A percentile compares a stretch with the other conserved stretches of the same genome.
These are phyloP conservation scores for Cirrhinus mrigala DNA, from an alignment of 2,797 vertebrate species.

Conservation along the genomic window DNA sequence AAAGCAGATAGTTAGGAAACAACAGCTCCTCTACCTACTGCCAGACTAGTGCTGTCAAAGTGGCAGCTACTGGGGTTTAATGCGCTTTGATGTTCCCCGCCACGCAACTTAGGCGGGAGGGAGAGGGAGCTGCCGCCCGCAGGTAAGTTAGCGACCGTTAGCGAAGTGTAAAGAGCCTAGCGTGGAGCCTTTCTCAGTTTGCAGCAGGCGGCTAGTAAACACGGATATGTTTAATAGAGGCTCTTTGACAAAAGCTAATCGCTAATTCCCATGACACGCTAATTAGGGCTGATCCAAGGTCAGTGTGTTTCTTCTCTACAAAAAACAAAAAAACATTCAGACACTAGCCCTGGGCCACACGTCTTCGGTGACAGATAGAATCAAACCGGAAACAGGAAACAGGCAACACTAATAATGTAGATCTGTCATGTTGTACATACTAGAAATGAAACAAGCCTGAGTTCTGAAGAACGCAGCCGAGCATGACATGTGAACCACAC, in stretches of 20 bases:
- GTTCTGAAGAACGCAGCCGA: constrained; percentile 21
- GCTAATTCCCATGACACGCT: constrained; percentile 12
- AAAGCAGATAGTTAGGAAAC: constrained; percentile 59
- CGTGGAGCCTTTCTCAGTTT: constrained; percentile 35
- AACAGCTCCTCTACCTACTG: constrained; percentile 50
- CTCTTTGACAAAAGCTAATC: constrained; percentile 26
- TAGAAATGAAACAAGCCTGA: constrained; percentile 30
- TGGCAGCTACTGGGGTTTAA: constrained; percentile 55
- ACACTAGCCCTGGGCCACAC: constrained; percentile 31
- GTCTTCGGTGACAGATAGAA: constrained; percentile 32
- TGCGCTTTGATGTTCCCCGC: constrained; percentile 53
- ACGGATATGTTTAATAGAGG: constrained; percentile 35
- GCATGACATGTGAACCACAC: constrained; percentile 32
- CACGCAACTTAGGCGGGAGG: constrained; percentile 13
- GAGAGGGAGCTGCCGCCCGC: constrained; percentile 35
- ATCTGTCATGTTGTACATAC: constrained; percentile 27
- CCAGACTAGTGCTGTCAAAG: constrained; percentile 55
- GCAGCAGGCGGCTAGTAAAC: constrained; percentile 30
- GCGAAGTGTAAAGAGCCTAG: constrained; percentile 33
- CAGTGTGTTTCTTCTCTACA: background rate
- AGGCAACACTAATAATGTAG: constrained; percentile 44
- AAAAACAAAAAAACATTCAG: background rate
- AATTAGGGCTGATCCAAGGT: constrained; percentile 28
- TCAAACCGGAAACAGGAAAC: constrained; percentile 51
- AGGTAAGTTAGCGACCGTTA: constrained; percentile 39